Percentiles rank a stretch among this genome's conserved stretches.
Conservation (phyloP, 2,113 vertebrate species). For the Scatophagus argus region DNA sequence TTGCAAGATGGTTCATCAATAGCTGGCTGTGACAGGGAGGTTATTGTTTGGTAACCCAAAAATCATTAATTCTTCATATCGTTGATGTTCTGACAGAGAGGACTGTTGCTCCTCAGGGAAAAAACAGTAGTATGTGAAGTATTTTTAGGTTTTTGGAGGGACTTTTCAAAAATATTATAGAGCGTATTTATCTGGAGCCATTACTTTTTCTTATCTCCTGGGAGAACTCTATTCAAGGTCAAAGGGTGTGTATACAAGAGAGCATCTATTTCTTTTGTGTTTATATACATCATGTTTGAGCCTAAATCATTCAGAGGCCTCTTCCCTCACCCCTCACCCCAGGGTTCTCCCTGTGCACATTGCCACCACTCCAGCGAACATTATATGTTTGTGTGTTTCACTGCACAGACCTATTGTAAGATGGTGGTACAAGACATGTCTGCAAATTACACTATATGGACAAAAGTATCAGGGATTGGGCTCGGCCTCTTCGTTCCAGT, state of each 20-base stretch:
- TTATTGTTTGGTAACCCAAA: constrained; percentile 53
- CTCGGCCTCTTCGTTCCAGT: too few species aligned
- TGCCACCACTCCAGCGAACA: not conserved
- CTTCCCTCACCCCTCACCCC: not conserved
- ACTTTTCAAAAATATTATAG: constrained; percentile 28
- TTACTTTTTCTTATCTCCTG: constrained; percentile 1
- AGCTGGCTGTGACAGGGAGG: constrained; percentile 42
- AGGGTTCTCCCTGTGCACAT: not conserved
- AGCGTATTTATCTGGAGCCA: constrained; percentile 13
- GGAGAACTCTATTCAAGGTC: constrained; percentile 3
- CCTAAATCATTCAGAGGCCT: constrained; percentile 15
- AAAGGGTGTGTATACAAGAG: not conserved
- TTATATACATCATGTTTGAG: not conserved
- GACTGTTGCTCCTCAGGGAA: constrained; percentile 48
- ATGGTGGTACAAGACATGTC: not conserved
- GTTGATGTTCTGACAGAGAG: constrained; percentile 59
- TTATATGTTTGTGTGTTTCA: not conserved
- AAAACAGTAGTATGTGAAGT: constrained; percentile 18
- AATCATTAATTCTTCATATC: constrained; percentile 61
- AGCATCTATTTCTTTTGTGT: not conserved
- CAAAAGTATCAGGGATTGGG: too few species aligned
- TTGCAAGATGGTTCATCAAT: constrained; percentile 56
- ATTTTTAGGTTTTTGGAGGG: constrained; percentile 12
- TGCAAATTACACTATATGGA: too few species aligned
- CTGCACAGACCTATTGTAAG: not conserved